Base-by-base conservation (phyloP, 2,797 vertebrate species). In the Galaxias olidus region DNA sequence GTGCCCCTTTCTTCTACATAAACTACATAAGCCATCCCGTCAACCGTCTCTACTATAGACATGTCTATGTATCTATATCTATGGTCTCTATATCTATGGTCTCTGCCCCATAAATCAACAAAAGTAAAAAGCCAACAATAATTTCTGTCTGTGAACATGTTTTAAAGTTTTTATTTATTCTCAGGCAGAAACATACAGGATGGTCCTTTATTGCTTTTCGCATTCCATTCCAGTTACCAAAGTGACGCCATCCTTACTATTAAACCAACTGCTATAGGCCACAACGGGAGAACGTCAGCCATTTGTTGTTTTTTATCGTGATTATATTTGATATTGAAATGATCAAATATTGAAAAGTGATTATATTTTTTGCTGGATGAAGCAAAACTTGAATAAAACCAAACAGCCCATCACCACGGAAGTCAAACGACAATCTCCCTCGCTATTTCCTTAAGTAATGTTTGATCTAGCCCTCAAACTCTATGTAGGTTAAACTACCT, bases 151-250 rank as follows among this genome's bases (percentile, higher is more conserved):
- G 82, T 89, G 86, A 87, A 85, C 79, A 83, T 83, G 68, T 76
- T 85, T 83, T 81, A 66, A 76, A 66, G 53, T 78, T 78, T 90
- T 91, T 88, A 89, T 91, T 90, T 67, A 87, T 83, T 89, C 79
- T 89, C 87, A 91, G 84, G 89, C 87, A 90, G 80, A 89, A 86
- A 90, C 84, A 86, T 83, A 88, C 80, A 87, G 72, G 64, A 83
- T 82, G 78, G 87, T 79, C 83, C 78, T 79, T 91, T 91, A 91
- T 91, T 91, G 90, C 88, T 89, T 83, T 71, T 84, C 73, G 78
- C 81, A 76, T 81, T 85, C 71, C 65, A 72, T 63, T n/a, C 72
- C 42, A 40, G 70, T 65, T 51, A 60, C 74, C 73, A 51, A 71
- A 41, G 51, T 71, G 69, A 76, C 66, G 2, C 30, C 30, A 54